Evolutionary conservation across 2,888 invertebrate species (phyloP).

Genomic region (Xestia c-nigrum): DNA sequence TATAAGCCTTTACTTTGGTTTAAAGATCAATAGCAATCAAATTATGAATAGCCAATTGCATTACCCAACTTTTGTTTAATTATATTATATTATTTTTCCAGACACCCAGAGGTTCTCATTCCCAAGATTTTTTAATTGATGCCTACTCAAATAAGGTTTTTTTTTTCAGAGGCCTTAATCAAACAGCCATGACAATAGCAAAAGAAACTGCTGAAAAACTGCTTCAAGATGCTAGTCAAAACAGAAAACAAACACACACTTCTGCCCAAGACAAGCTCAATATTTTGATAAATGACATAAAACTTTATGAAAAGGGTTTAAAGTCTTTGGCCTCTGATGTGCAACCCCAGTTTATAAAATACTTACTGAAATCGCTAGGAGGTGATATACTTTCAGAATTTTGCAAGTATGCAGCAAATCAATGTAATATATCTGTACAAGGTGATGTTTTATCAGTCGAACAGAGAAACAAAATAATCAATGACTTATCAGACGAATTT

Average conservation of each 20-base stretch:
- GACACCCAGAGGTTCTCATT: neutral
- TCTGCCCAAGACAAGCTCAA: conserved; percentile 96
- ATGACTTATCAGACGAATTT: conserved; percentile 93
- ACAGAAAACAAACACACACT: conserved; percentile 94
- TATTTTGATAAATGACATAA: conserved; percentile 93
- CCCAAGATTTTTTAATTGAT: neutral
- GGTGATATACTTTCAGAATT: conserved; percentile 95
- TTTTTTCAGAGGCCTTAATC: conserved; percentile 91
- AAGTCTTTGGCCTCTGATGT: conserved; percentile 91
- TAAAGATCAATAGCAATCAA: neutral
- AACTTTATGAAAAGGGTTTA: conserved; percentile 95
- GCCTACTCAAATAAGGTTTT: neutral
- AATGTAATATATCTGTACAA: conserved; percentile 92
- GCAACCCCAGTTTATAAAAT: conserved; percentile 94
- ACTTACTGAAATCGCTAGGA: conserved; percentile 95
- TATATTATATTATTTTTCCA: neutral
- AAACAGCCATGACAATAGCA: conserved; percentile 92
- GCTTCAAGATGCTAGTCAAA: conserved; percentile 93
- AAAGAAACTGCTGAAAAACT: conserved; percentile 94
- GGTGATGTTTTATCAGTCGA: conserved; percentile 92
- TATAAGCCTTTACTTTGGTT: neutral
- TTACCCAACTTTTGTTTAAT: neutral
- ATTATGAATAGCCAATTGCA: neutral
- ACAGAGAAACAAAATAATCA: conserved; percentile 93
- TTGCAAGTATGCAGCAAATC: conserved; percentile 94